These are phyloP conservation scores for Diadophis punctatus DNA, from an alignment of 2,113 vertebrate species.

Conservation along the genomic window DNA sequence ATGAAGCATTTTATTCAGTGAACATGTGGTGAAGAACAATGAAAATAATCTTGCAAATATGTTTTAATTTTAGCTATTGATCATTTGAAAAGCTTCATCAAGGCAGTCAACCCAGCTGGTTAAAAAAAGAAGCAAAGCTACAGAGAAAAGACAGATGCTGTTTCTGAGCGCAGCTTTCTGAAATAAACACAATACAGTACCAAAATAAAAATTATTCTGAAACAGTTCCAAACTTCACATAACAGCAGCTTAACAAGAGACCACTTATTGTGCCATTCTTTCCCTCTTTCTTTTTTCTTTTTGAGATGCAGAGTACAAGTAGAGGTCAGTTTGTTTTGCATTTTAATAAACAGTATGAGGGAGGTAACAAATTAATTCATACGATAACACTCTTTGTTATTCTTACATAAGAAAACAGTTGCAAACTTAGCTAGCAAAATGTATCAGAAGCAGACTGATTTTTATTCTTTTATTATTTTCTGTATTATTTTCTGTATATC, in stretches of 20 bases:
- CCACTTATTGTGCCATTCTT: slow-evolving; percentile 52
- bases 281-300: slow-evolving; percentile 16
- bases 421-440: slow-evolving; percentile 25
- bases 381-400: slow-evolving; percentile 57
- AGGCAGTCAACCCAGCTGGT: slow-evolving; percentile 55
- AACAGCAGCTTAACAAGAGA: slow-evolving; percentile 63
- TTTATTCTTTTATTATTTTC: slow-evolving; percentile 48
- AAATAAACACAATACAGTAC: slow-evolving; percentile 60
- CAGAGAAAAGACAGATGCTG: slow-evolving; percentile 64
- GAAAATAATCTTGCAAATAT: slow-evolving; percentile 58
- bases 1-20: slow-evolving; percentile 47
- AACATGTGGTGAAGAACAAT: slow-evolving; percentile 64
- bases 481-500: no score
- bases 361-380: slow-evolving; percentile 54
- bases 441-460: slow-evolving; percentile 5
- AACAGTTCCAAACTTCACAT: slow-evolving; percentile 64
- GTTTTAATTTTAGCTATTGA: slow-evolving; percentile 63
- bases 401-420: slow-evolving; percentile 51
- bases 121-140: slow-evolving; percentile 40
- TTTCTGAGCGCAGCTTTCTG: slow-evolving; percentile 51
- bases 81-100: slow-evolving; percentile 66
- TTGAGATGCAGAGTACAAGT: slow-evolving; percentile 56
- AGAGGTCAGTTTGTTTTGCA: slow-evolving; percentile 58
- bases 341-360: slow-evolving; percentile 59
- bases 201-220: slow-evolving; percentile 57